Evolutionary conservation across 2,888 invertebrate species (phyloP), one percentile per base, ranked within the genome.

Genomic region (Catonia carolina): DNA sequence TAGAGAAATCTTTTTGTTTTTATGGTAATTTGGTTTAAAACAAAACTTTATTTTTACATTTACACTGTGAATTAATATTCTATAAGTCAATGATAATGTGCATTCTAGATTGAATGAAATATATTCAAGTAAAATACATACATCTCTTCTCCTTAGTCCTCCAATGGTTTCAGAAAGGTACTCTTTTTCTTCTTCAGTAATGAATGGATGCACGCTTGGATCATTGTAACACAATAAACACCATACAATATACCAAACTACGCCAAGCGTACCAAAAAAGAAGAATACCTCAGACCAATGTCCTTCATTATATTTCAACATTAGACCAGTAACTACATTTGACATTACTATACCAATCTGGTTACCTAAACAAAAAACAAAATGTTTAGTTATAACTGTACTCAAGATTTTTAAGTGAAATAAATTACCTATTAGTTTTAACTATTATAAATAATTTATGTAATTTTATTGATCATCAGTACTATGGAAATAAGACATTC

Each of bases 171-270:
- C 81, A 64, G 78, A 76, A 15, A 86, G 71, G 67, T 79, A 86
- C 49, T 81, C 80, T 68, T 79, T 81, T 69, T 88, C 88, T 59
- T 79, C 76, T 56, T 84, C 82, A 48, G 82, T 80, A 61, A 86
- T 87, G 68, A 79, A 85, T 0, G 87, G 88, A 72, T 88, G 87
- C 2, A 81, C 79, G 54, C 78, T 78, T 1, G 88, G 88, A 65
- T 83, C 81, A 49, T 64, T 67, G 53, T 65, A 68, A 47, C 67
- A 69, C 4, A 70, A 56, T 2, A 68, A 22, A 20, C 65, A 59
- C 75, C 77, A 79, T 59, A 77, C 72, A 27, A 78, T 53, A 64
- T 76, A 78, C 78, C 79, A 80, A 49, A 78, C 62, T 1, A 78
- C 65, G 6, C 79, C 79, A 1, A 78, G 63, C 1, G 71, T 72